A percentile compares a stretch with the other conserved stretches of the same genome.
Evolutionary conservation across 2,113 vertebrate species (phyloP).

Genomic region (Pongo abelii): DNA sequence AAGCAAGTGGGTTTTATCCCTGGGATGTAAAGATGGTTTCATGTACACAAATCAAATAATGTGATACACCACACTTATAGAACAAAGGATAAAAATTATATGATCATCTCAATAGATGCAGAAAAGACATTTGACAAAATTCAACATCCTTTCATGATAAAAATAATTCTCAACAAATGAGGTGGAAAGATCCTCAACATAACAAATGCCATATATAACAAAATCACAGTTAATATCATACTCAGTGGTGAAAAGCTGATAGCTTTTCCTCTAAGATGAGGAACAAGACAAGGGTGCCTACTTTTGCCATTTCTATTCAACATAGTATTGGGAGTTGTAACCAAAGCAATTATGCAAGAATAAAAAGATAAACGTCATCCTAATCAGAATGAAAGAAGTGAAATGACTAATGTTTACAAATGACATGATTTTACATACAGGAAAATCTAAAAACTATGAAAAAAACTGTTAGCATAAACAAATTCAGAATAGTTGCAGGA

Average conservation of each 20-base stretch:
- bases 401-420: background rate
- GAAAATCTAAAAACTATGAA: background rate
- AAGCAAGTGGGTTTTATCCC: background rate
- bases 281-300: background rate
- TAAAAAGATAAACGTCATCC: background rate
- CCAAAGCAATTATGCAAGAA: background rate
- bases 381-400: background rate
- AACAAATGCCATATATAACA: background rate
- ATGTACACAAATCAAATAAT: background rate
- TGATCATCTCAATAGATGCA: background rate
- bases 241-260: background rate
- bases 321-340: background rate
- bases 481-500: background rate
- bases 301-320: background rate
- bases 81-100: background rate
- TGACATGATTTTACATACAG: background rate
- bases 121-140: background rate
- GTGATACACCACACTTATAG: background rate
- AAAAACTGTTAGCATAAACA: background rate
- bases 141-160: background rate
- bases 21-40: background rate
- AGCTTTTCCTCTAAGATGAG: background rate
- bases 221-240: background rate
- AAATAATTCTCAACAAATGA: background rate
- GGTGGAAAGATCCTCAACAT: background rate